Conservation (phyloP, 2,888 invertebrate species). For the Caenorhabditis wallacei region DNA sequence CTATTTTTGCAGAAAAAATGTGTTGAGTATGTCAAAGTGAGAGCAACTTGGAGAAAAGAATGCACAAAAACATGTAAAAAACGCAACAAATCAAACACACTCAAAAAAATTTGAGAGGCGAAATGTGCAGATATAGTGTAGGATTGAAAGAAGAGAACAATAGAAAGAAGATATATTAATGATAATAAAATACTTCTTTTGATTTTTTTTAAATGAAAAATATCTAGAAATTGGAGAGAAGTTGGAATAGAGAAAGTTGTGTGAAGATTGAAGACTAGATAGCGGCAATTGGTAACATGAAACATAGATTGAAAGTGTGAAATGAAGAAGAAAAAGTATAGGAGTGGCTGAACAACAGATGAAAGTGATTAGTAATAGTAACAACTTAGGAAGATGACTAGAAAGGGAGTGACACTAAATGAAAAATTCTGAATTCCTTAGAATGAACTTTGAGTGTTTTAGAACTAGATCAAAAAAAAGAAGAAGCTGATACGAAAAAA, state of each 20-base stretch:
- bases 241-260: background rate
- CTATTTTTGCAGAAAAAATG: constrained; percentile 28
- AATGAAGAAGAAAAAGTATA: constrained; percentile 13
- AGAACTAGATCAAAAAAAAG: background rate
- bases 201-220: too few species aligned
- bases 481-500: constrained; percentile 22
- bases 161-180: constrained; percentile 22
- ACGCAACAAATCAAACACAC: constrained; percentile 71
- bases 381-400: constrained; percentile 21
- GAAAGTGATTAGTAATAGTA: constrained; percentile 62
- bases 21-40: constrained; percentile 46
- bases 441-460: background rate
- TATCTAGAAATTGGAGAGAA: too few species aligned
- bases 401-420: constrained; percentile 30
- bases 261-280: constrained; percentile 7
- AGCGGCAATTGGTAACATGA: constrained; percentile 17
- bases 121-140: constrained; percentile 13
- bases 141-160: background rate
- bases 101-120: constrained; percentile 42
- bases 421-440: constrained; percentile 13
- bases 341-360: constrained; percentile 57
- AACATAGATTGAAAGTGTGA: constrained; percentile 43
- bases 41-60: constrained; percentile 40
- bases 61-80: constrained; percentile 64
- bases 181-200: background rate